Base-by-base conservation (phyloP, 1,140 invertebrate species). In the Drosophila cardini region DNA sequence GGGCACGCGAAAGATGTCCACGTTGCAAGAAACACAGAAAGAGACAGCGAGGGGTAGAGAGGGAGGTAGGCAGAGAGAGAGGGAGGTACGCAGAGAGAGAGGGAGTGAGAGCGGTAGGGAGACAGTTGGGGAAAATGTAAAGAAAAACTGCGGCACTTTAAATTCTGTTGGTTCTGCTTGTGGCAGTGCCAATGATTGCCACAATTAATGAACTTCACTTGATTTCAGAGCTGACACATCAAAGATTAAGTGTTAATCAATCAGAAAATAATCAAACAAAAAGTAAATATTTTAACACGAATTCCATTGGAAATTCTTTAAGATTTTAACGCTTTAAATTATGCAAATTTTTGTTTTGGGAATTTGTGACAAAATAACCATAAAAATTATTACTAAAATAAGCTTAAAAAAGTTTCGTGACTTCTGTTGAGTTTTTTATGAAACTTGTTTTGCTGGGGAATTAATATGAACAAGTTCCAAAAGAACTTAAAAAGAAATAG, bases 171-270 rank as follows among this genome's bases (percentile, higher is more conserved):
- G 30, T 5, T 42, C 53, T 57, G 50, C 53, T 38, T 40, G 43
- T 53, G 46, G 30, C 45, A 16, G n/a, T 34, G n/a, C 34, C 64
- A 58, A 72, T 72, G 62, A 72, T 67, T 46, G 43, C 63, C 13
- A 15, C 30, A 67, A 60, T 58, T 72, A 58, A 72, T 58, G 32
- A 13, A 50, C 4, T 50, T 50, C 46, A 26, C 9, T 26, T 30
- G 26, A n/a, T 32, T 50, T 50, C n/a, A 50, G 45, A n/a, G 45
- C 15, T 26, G 45, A 1, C 45, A 10, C 21, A 26, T 48, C 45
- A n/a, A 26, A 26, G 45, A 26, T 48, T 26, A 48, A 48, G 46
- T 50, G 46, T 50, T 32, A 13, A 50, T 13, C 46, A 50, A 50
- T 50, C 46, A 32, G 13, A 5, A 8, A 43, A 15, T 43, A 38